Base-by-base conservation (phyloP, 1,140 invertebrate species). In the Harlomillsia oculata region DNA sequence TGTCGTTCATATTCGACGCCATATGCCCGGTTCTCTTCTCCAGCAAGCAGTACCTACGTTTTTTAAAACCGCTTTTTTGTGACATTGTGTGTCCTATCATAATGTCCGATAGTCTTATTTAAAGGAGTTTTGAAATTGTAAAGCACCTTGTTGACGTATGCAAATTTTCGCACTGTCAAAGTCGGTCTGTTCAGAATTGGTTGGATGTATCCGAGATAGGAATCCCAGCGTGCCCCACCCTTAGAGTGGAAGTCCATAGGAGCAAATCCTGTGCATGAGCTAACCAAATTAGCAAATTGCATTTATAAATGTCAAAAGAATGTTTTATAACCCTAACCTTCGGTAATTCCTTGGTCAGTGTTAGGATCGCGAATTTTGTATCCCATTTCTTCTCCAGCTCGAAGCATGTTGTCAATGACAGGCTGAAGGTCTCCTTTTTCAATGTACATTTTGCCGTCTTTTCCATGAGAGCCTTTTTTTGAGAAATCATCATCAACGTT, bases 1-100 rank as follows among this genome's bases (percentile, higher is more conserved):
- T 62, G 55, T 45, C 52, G 20, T 16, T 53, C 53, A 26, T 62
- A 62, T 30, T 62, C 60, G 13, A 62, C 56, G 8, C 60, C 60
- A 40, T 49, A 44, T 25, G 60, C 60, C 32, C 39, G 29, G 30
- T 62, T 59, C 8, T 54, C 52, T 16, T 51, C 51, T 9, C 45
- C 44, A 40, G 56, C 43, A 25, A 58, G 21, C 5, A 58, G 41
- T 14, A 53, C 51, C 51, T 53, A 1, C 3, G 32, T 20, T 29
- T n/a, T n/a, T n/a, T n/a, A n/a, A n/a, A n/a, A n/a, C n/a, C n/a
- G n/a, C n/a, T n/a, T n/a, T n/a, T n/a, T n/a, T n/a, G n/a, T n/a
- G n/a, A n/a, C n/a, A n/a, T n/a, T n/a, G n/a, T n/a, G n/a, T n/a
- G n/a, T n/a, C n/a, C n/a, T n/a, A n/a, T n/a, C n/a, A n/a, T n/a